Percentiles rank a stretch among this genome's conserved stretches.
Conservation (phyloP, 2,888 invertebrate genomes). For the Leptopilina myrica region DNA sequence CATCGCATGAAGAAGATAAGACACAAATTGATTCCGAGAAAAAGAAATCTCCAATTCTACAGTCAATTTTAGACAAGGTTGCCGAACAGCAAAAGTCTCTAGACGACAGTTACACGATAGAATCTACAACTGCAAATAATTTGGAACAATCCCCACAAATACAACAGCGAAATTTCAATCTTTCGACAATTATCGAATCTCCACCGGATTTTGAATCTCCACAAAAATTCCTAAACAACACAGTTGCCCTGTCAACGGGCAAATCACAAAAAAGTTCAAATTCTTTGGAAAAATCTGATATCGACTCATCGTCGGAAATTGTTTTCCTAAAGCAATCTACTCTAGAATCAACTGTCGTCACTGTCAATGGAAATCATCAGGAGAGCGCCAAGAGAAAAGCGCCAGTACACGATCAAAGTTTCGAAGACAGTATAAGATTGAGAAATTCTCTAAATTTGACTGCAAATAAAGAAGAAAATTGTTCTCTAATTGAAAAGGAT, state of each 20-base stretch:
- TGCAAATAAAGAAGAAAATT: no score
- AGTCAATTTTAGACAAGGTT: conserved; percentile 33
- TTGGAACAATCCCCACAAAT: neutral
- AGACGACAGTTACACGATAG: neutral
- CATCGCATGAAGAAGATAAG: neutral
- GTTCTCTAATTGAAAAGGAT: no score
- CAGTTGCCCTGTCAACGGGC: neutral
- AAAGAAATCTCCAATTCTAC: neutral
- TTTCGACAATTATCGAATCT: neutral
- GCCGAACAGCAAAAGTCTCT: conserved; percentile 25
- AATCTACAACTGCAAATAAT: neutral
- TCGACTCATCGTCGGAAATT: neutral
- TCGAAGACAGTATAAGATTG: neutral
- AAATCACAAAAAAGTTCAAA: no score
- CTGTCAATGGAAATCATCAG: no score
- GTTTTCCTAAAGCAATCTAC: neutral
- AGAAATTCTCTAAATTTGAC: neutral
- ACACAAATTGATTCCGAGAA: neutral
- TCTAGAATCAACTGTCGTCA: neutral
- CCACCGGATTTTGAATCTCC: neutral
- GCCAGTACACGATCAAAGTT: neutral
- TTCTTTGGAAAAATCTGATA: neutral
- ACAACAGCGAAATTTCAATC: neutral
- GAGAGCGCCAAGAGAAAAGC: neutral
- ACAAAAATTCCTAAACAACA: neutral